Base-by-base conservation (phyloP, 1,140 invertebrate genomes). In the Anastrepha obliqua region DNA sequence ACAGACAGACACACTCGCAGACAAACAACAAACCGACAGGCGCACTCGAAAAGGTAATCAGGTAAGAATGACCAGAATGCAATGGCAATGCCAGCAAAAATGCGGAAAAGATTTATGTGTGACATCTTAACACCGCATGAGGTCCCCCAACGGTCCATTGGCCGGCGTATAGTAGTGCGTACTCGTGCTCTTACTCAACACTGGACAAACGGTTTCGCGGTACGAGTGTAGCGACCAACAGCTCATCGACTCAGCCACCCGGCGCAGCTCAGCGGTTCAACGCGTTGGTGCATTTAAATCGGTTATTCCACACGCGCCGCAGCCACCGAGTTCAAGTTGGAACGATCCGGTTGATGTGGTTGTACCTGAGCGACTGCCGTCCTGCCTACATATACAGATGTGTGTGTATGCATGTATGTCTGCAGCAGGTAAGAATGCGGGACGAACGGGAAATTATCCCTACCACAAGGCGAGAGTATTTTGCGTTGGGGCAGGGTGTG, bases 61-160 rank as follows among this genome's bases (percentile, higher is more conserved):
- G 74, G 74, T 81, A 81, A 81, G 74, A 81, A 81, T 81, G 74
- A 81, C 47, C 74, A 81, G 74, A 81, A 81, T 81, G 74, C 74
- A 81, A 81, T 81, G 47, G 74, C 59, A 86, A 44, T 86, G 85
- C 29, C 62, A 86, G 74, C 20, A 85, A 88, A 86, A 74, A 88
- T 88, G 87, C 87, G 87, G 87, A 88, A 88, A 88, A 88, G 87
- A 88, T 88, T 88, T 88, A 88, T 86, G 87, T 88, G 87, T 88
- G 87, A 88, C 87, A 88, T 86, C 85, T 88, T 88, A 86, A 88
- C 87, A 88, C 87, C 85, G 86, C 85, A 88, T 88, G 87, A 78
- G 87, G 87, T 88, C 87, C 74, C 51, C 47, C 74, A 81, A 81
- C 74, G n/a, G 74, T 58, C 47, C 47, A 17, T 47, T 74, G 29